Base-by-base conservation (phyloP, 2,797 vertebrate genomes). In the Diplodus sargus region DNA sequence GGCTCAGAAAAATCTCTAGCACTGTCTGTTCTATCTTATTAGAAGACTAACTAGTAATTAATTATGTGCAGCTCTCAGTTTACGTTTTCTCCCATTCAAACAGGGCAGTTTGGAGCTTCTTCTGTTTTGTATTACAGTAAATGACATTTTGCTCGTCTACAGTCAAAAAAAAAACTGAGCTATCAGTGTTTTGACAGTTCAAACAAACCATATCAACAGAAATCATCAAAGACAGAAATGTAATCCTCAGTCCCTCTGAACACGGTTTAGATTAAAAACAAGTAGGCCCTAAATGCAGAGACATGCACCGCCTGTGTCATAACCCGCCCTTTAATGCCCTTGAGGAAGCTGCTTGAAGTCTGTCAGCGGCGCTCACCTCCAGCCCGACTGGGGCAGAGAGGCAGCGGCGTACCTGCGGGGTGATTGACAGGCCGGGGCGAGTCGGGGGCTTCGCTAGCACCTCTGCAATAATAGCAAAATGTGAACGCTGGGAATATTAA, bases 401-500 rank as follows among this genome's bases (percentile, higher is more conserved):
- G 76, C 85, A 47, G 76, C 83, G 13, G 78, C 30, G 13, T 69
- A 83, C 87, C 92, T 89, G 78, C 59, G 61, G 85, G 70, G 85
- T 91, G 90, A 93, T 90, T 95, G 94, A 91, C 93, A 93, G 90
- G 66, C 74, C 12, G 74, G 74, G 74, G 74, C 58, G 45, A 86
- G 82, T 70, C 72, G 8, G 79, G 90, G 89, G 85, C 83, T 85
- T 59, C 63, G 12, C 59, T 4, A 34, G 69, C 79, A 84, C 79
- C 86, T 64, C 78, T 75, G 90, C 84, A 92, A 92, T 94, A 93
- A 94, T 81, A 60, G 86, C 90, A 89, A 84, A 91, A 90, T 54
- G 79, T 39, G 79, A 91, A 90, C 58, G 79, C 70, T 47, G 84
- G 80, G 90, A 95, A 95, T 95, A 93, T 93, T 94, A 95, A 96